Evolutionary conservation across 2,113 vertebrate species (phyloP), one percentile per base, ranked within the genome.

Genomic region (Oncorhynchus clarkii): DNA sequence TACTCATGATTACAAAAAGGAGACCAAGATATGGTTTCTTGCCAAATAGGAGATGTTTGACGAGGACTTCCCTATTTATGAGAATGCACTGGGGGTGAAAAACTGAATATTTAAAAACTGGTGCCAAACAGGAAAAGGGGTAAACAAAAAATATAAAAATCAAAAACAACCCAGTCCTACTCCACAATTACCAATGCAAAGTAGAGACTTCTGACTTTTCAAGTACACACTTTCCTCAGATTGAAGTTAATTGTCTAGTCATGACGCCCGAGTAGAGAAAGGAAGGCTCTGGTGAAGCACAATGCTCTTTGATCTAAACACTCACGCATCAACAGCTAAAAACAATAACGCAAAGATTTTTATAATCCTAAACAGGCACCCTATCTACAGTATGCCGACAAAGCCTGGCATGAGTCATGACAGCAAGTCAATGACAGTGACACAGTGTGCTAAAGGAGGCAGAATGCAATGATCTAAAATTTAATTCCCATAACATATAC

Each of bases 141-240:
- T 77, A 29, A 72, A 79, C 39, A 80, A 48, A 26, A 7, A 71
- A 75, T 65, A 76, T 79, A 7, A 69, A 20, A 39, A 72, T 81
- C 7, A 71, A 20, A 72, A 72, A 60, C 1, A 72, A 22, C 29
- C 7, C 34, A 69, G 54, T 5, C 22, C 27, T 34, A 66, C 9
- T 45, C 13, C 34, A 68, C 74, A 60, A 74, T 73, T 62, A 73
- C 49, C 59, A 45, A 62, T 4, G n/a, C 20, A 74, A 72, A 71
- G 67, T 5, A 34, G 13, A 12, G 1, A 0, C 12, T 39, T 20
- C 65, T 1, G 26, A 4, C 66, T 65, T 71, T 64, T 48, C 2
- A 78, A 66, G 9, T 26, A 45, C 13, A 24, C 11, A 57, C 54
- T 57, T 20, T 45, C 39, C 39, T 11, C 39, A 45, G 39, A 57